These are phyloP conservation scores for Babylonia areolata DNA, from an alignment of 1,140 invertebrate genomes.

Conservation along the genomic window DNA sequence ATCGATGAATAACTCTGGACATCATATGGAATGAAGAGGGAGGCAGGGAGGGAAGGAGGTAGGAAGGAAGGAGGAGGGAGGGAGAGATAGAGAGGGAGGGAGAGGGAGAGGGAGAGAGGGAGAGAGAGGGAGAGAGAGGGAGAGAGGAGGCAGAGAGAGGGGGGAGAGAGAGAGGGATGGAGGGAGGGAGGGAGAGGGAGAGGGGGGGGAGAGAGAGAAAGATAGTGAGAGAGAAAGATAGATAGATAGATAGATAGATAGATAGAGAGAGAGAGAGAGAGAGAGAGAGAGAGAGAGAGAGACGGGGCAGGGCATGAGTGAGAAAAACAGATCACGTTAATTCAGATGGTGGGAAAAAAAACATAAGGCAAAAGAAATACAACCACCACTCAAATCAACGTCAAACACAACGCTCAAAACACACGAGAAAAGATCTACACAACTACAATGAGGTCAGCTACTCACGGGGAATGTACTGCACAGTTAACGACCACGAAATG, in stretches of 20 bases:
- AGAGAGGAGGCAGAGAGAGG: not conserved
- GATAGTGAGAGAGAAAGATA: not conserved
- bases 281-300: not conserved
- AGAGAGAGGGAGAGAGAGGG: not conserved
- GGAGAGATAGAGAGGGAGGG: not conserved
- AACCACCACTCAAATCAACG: not conserved
- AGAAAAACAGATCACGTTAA: too few species aligned
- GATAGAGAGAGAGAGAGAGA: not conserved
- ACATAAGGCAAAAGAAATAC: too few species aligned
- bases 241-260: not conserved
- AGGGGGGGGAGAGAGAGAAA: not conserved
- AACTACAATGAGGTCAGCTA: not conserved
- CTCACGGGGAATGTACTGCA: slow-evolving; percentile 10
- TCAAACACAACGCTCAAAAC: not conserved
- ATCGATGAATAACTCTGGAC: too few species aligned
- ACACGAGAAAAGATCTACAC: too few species aligned
- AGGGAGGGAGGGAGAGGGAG: not conserved
- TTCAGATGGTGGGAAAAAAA: too few species aligned
- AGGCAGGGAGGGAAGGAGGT: too few species aligned
- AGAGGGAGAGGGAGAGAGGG: not conserved
- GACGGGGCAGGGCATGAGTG: too few species aligned
- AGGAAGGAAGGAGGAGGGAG: not conserved
- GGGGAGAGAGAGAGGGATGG: not conserved
- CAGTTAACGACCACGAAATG: not conserved
- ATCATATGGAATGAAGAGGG: too few species aligned